Evolutionary conservation across 2,888 invertebrate species (phyloP), one percentile per base, ranked within the genome.

Genomic region (Melolontha melolontha): DNA sequence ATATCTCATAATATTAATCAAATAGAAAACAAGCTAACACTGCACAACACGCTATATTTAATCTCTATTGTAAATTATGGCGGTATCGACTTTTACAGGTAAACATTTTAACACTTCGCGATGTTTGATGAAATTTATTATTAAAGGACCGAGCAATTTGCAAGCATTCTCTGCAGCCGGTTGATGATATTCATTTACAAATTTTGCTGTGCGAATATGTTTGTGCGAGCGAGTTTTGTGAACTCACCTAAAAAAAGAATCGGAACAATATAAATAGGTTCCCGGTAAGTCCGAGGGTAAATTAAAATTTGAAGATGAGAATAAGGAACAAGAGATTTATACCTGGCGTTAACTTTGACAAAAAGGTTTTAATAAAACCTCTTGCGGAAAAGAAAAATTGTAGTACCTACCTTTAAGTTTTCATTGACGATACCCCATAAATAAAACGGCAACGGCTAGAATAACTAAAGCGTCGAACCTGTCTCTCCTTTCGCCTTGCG

Each of bases 101-200:
- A 54, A 54, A 54, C 16, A 54, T 17, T 51, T 51, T 10, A 29
- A 51, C 51, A 51, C 4, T 54, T 14, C 14, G 54, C n/a, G 12
- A 52, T 52, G 54, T 54, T 54, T 34, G 54, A 54, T 54, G 34
- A 39, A 54, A 54, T 54, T 54, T 54, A 54, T 54, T 54, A 39
- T 54, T 16, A 51, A 51, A 29, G 27, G 51, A 8, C 22, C n/a
- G 8, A 6, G 29, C 29, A 27, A 51, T 51, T 51, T n/a, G 34
- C 34, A n/a, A 51, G 12, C 29, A 7, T 12, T 12, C 29, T 29
- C n/a, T 51, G 34, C 7, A 34, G 6, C 34, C 12, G 29, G 27
- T 12, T 29, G 12, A 29, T 51, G 10, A 27, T 34, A 12, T 7
- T 29, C 51, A 12, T 51, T 51, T 51, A 27, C 51, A 51, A 29